Base-by-base conservation (phyloP, 92 coral and sea anemone genomes). In the Palythoa grandiflora region DNA sequence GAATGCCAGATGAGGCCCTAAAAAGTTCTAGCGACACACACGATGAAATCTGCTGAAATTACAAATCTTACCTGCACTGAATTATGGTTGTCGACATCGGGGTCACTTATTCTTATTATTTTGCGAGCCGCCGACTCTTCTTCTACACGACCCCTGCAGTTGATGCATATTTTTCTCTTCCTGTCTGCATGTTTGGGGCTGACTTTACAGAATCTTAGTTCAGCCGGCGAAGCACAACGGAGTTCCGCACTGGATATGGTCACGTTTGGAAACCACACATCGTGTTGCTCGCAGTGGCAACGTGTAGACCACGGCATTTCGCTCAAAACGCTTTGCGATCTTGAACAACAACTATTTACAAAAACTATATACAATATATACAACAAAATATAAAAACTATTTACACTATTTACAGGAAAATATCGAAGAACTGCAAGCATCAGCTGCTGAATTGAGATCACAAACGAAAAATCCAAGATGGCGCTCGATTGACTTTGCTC, bases 271-370 rank as follows among this genome's bases (percentile, higher is more conserved):
- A 76, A 76, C 80, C 80, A 76, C 80, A n/a, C 65, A 53, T 51
- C 63, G 65, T 76, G 80, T 53, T 76, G 65, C 65, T 76, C 63
- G 80, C 80, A 76, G 80, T 76, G 80, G 80, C 80, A 76, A 19
- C 7, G 37, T 19, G 80, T 65, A 50, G 80, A 53, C 80, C 80
- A 48, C 39, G 63, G 63, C 80, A 76, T 76, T 50, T 50, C 63
- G 39, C 63, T 73, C 78, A 73, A 76, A 53, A 50, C 8, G 65
- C 63, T 76, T 76, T 44, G 65, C 9, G 39, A 76, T 50, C 38
- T n/a, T 50, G 17, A 53, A 76, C 44, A 2, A 50, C 17, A 52
- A 76, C 60, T 76, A 76, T 20, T 76, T 8, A 76, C 39, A 53
- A 76, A 76, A 76, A 76, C 63, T 76, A 52, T 76, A 76, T 51